A percentile compares a stretch with the other conserved stretches of the same genome.
phyloP scores from a whole-genome alignment of 2,797 vertebrate genomes.

The Onychomys arenicola region DNA sequence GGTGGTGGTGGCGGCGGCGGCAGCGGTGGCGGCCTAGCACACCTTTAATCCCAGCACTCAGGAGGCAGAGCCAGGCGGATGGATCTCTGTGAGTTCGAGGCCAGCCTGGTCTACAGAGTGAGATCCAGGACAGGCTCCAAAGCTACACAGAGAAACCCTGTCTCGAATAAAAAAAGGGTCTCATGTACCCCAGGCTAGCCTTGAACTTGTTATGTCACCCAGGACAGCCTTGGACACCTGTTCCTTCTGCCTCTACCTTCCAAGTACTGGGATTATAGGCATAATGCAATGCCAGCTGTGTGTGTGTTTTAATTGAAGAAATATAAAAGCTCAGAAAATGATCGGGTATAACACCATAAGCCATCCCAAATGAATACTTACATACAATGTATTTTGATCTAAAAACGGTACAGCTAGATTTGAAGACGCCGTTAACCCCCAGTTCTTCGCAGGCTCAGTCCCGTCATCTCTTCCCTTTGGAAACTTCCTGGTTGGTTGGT shows the following conservation, averaged over 20 bases:
- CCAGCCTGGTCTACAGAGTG: no score
- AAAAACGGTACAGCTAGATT: neutral
- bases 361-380: neutral
- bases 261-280: neutral
- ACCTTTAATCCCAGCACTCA: no score
- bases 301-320: slow-evolving; percentile 41
- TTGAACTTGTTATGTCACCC: neutral
- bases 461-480: neutral
- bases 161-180: neutral
- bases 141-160: no score
- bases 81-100: no score
- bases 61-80: no score
- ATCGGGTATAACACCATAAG: neutral
- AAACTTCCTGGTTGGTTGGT: neutral
- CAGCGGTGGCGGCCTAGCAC: no score
- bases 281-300: neutral
- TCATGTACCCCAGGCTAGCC: neutral
- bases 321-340: slow-evolving; percentile 16
- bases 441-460: neutral
- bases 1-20: no score
- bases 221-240: neutral
- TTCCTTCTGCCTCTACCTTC: neutral
- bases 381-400: slow-evolving; percentile 45
- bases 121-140: no score
- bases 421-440: neutral